phyloP scores from a whole-genome alignment of 2,888 invertebrate genomes.

The Calameuta filiformis region DNA sequence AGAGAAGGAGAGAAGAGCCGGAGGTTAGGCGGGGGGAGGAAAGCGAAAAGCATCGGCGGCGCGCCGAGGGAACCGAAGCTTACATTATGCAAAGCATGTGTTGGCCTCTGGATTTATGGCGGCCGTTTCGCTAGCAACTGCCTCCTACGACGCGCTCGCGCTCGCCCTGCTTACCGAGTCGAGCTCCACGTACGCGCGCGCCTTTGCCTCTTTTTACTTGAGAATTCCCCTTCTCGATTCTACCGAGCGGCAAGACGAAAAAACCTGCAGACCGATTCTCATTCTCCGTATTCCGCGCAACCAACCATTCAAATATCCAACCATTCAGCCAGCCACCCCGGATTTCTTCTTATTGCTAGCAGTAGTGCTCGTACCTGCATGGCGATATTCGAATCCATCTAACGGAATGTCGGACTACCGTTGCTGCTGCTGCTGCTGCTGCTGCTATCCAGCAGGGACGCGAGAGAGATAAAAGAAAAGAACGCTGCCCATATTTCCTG shows the following conservation, averaged over 20 bases:
- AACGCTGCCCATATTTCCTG: neutral
- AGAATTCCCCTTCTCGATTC: constrained; percentile 12
- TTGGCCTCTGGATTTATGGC: constrained; percentile 59
- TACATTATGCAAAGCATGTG: constrained; percentile 65
- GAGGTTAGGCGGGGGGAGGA: neutral
- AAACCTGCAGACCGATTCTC: too few species aligned
- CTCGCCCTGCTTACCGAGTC: too few species aligned
- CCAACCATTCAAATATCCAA: too few species aligned
- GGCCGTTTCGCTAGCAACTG: constrained; percentile 56
- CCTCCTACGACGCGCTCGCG: constrained; percentile 30
- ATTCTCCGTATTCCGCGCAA: too few species aligned
- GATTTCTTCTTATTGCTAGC: too few species aligned
- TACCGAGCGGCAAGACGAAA: constrained; percentile 15
- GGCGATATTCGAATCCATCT: too few species aligned
- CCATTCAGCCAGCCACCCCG: too few species aligned
- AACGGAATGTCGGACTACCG: too few species aligned
- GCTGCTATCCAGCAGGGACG: neutral
- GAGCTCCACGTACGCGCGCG: constrained; percentile 21
- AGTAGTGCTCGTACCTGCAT: too few species aligned
- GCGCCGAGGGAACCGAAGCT: constrained; percentile 47
- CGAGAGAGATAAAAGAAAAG: neutral
- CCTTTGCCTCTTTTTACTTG: constrained; percentile 27
- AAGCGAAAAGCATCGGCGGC: constrained; percentile 32
- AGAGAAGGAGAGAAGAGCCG: constrained; percentile 8
- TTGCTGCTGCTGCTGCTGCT: too few species aligned